Conservation (phyloP, 2,888 invertebrate species). For the Tenodera sinensis region DNA sequence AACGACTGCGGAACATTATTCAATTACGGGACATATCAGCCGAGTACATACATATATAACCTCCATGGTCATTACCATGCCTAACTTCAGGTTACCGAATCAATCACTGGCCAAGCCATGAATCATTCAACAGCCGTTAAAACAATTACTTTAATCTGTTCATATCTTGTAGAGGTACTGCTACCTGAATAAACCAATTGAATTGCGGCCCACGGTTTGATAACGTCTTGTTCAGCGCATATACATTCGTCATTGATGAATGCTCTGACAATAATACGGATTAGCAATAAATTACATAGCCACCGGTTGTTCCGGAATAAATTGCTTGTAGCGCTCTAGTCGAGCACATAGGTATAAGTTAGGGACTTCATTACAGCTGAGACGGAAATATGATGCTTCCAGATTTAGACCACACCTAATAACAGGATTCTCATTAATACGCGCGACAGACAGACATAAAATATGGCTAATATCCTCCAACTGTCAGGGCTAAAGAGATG, state of each 20-base stretch:
- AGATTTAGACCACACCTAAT: slow-evolving; percentile 2
- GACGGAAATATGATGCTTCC: not conserved
- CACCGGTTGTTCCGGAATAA: not conserved
- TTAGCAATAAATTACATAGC: not conserved
- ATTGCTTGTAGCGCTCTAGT: not conserved
- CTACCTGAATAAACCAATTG: not conserved
- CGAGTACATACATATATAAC: not conserved
- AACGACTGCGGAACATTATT: not conserved
- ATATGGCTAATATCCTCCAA: not conserved
- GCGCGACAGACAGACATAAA: not conserved
- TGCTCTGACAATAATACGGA: not conserved
- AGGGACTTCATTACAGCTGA: not conserved
- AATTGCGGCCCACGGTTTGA: not conserved
- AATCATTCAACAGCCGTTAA: not conserved
- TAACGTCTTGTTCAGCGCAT: not conserved
- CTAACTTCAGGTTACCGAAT: not conserved
- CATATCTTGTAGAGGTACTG: not conserved
- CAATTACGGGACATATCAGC: not conserved
- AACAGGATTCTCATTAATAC: not conserved
- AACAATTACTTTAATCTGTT: not conserved
- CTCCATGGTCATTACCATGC: not conserved
- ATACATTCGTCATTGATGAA: not conserved
- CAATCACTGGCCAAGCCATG: not conserved
- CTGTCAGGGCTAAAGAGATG: not conserved
- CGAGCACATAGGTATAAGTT: not conserved